Evolutionary conservation across 2,113 vertebrate genomes (phyloP), one percentile per base, ranked within the genome.

Genomic region (Romanogobio albipinnatus): DNA sequence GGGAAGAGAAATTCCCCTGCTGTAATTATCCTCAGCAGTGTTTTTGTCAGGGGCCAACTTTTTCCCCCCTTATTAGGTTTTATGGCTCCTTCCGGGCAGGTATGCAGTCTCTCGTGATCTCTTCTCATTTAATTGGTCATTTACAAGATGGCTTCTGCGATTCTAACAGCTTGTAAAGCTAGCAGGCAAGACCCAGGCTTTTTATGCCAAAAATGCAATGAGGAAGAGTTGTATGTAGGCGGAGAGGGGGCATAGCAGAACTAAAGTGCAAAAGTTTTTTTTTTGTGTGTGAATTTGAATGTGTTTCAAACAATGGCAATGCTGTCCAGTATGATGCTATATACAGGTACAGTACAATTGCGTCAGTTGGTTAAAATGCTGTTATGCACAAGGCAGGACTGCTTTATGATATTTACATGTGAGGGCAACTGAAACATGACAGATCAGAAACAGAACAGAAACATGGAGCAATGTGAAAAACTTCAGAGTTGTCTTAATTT

Each of bases 101-200:
- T 90, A 90, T 91, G 89, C 86, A 88, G 82, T 89, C 89, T 85
- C 87, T 87, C n/a, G 15, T 59, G 68, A 93, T 89, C 88, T 87
- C 61, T 84, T 89, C 84, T 88, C 81, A 84, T 92, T 92, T 91
- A 91, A 93, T 86, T 89, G 82, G 86, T 86, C 76, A 0, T 94
- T 93, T 92, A 92, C 68, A 91, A 86, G 87, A 91, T 82, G 88
- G 79, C 91, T 86, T 88, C 88, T 85, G 86, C 82, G 77, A 88
- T 90, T 90, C 85, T 83, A 91, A 88, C 82, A 88, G 88, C 86
- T 91, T 86, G 76, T 93, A 91, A 93, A 92, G 84, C n/a, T 70
- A 49, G 59, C 81, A 79, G 71, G 73, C 86, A 33, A 87, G 88
- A 87, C 83, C 75, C 82, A 24, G 66, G 86, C 75, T 58, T 81